Conservation (phyloP, 2,113 vertebrate genomes). For the Lophochroa leadbeateri region DNA sequence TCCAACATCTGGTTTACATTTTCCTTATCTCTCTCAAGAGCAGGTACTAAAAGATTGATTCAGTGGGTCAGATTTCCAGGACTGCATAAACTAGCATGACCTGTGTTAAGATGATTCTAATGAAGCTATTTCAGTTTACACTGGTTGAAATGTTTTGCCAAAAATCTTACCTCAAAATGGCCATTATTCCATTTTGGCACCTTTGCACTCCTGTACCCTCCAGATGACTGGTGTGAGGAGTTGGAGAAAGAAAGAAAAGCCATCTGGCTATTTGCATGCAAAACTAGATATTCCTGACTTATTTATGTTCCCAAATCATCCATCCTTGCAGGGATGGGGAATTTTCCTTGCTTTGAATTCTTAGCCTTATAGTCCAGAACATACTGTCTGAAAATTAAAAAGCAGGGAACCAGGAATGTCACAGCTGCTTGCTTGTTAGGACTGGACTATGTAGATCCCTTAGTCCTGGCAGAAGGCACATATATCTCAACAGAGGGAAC, state of each 20-base stretch:
- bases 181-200: not conserved
- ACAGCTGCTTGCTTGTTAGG: not conserved
- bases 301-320: not conserved
- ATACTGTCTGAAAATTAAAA: not conserved
- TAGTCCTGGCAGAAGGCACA: not conserved
- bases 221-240: not conserved
- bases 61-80: not conserved
- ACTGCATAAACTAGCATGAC: not conserved
- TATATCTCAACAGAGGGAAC: not conserved
- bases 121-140: not conserved
- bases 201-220: not conserved
- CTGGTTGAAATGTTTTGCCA: not conserved
- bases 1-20: not conserved
- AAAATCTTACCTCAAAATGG: not conserved
- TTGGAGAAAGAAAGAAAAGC: not conserved
- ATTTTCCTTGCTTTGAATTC: not conserved
- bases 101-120: not conserved
- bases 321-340: not conserved
- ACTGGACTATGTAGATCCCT: fast-evolving
- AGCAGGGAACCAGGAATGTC: not conserved
- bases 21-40: not conserved
- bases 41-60: not conserved
- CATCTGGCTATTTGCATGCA: not conserved
- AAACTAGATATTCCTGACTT: not conserved
- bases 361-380: not conserved